A percentile compares a stretch with the other conserved stretches of the same genome.
These are phyloP conservation scores for Microcebus tavaratra DNA, from an alignment of 2,113 vertebrate genomes.

Conservation along the genomic window DNA sequence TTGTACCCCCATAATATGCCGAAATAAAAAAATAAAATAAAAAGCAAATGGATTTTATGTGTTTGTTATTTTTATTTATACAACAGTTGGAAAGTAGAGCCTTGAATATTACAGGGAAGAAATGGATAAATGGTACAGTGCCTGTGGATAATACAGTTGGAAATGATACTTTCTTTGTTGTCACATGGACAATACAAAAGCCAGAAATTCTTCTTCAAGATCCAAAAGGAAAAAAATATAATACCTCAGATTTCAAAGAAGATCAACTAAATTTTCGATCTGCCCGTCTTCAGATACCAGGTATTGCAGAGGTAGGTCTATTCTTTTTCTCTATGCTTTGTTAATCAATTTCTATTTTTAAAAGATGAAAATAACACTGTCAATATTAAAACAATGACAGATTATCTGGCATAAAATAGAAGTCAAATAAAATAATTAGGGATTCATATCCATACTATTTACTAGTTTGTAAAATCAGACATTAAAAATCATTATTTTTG, in stretches of 20 bases:
- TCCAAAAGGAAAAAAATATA: conserved; percentile 80
- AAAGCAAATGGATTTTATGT: not conserved
- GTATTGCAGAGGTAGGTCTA: conserved; percentile 82
- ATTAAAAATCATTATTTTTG: conserved; percentile 33
- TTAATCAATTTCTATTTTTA: not conserved
- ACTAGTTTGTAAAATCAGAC: not conserved
- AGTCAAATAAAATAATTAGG: not conserved
- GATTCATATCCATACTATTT: not conserved
- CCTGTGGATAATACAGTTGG: conserved; percentile 82
- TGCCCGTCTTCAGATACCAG: conserved; percentile 74
- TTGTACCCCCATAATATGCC: too few relatives aligned
- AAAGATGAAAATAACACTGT: not conserved
- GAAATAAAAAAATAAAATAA: not conserved
- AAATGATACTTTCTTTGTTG: conserved; percentile 83
- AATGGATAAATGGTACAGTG: conserved; percentile 79
- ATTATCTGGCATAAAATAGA: not conserved
- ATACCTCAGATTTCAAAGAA: conserved; percentile 55
- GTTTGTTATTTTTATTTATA: conserved; percentile 19
- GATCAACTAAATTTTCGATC: conserved; percentile 36
- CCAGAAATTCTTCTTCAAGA: conserved; percentile 74
- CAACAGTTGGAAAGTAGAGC: conserved; percentile 83
- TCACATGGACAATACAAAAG: conserved; percentile 71
- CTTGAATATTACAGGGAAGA: not conserved
- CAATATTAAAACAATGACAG: not conserved
- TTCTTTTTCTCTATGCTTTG: not conserved